These are phyloP conservation scores for Aurelia coerulea DNA, from an alignment of 30 jellyfish, hydroid and myxozoan genomes.

Conservation along the genomic window DNA sequence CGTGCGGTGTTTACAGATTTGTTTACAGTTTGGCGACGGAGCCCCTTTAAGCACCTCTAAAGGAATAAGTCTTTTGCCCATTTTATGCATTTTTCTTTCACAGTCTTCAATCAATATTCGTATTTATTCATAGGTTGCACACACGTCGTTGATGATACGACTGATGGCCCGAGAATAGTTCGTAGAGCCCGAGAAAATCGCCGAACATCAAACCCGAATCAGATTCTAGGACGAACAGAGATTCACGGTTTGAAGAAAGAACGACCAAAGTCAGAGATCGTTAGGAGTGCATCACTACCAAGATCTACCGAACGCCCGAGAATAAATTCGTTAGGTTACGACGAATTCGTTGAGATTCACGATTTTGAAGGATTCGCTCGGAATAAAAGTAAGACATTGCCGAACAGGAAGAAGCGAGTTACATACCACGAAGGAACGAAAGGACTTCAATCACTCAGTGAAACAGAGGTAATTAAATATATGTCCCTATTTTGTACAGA, in stretches of 20 bases:
- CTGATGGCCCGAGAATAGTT: constrained; percentile 49
- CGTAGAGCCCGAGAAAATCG: constrained; percentile 50
- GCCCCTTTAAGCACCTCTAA: too few species aligned
- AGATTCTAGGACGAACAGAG: constrained; percentile 68
- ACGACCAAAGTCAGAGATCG: constrained; percentile 52
- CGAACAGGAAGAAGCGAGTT: constrained; percentile 61
- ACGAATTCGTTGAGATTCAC: constrained; percentile 58
- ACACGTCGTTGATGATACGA: constrained; percentile 49
- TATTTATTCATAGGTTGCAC: constrained; percentile 25
- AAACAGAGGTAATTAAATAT: constrained; percentile 25
- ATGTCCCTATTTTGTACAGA: too few species aligned
- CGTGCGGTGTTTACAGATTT: too few species aligned
- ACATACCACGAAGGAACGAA: constrained; percentile 57
- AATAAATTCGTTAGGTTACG: constrained; percentile 54
- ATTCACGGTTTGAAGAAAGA: constrained; percentile 26
- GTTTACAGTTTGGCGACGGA: too few species aligned
- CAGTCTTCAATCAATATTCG: too few species aligned
- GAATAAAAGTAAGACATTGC: constrained; percentile 45
- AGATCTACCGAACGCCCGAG: constrained; percentile 56
- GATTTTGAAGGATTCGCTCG: constrained; percentile 45
- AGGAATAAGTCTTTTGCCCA: too few species aligned
- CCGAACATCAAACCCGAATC: constrained; percentile 68
- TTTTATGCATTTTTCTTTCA: too few species aligned
- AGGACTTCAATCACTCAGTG: constrained; percentile 34
- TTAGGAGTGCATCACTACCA: constrained; percentile 57